phyloP scores from a whole-genome alignment of 2,797 vertebrate genomes.

The Pteropus rufus region DNA sequence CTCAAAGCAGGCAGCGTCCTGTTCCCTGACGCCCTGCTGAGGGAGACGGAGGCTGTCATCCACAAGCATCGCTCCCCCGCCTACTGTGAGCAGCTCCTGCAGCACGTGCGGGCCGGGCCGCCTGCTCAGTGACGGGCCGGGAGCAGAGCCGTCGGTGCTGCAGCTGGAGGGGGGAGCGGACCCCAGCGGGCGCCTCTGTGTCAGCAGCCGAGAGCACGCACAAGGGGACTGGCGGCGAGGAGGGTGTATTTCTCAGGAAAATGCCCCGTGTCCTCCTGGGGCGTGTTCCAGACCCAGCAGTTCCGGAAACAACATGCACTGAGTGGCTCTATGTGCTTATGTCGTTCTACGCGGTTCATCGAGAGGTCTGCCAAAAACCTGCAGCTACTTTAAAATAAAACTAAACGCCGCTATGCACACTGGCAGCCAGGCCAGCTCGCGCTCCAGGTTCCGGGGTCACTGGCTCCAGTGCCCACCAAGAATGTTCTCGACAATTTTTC shows the following conservation, averaged over 20 bases:
- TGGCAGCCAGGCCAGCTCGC: not conserved
- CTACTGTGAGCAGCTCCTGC: conserved; percentile 89
- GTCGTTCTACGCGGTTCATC: not conserved
- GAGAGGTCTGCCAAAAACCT: not conserved
- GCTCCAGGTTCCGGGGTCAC: not conserved
- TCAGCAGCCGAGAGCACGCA: rapidly evolving
- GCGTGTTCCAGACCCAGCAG: not conserved
- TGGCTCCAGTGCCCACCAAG: not conserved
- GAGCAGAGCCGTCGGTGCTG: not conserved
- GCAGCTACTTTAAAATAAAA: not conserved
- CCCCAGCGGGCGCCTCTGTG: not conserved
- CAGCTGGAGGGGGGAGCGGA: not conserved
- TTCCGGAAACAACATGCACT: not conserved
- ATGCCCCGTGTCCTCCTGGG: rapidly evolving
- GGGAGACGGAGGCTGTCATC: conserved; percentile 85
- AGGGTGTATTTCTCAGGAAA: not conserved
- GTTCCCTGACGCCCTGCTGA: conserved; percentile 85
- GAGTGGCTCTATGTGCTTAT: not conserved
- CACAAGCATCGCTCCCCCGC: conserved; percentile 87
- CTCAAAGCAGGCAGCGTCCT: conserved; percentile 88
- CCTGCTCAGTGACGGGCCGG: not conserved
- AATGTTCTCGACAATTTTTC: not conserved
- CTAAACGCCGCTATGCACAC: not conserved
- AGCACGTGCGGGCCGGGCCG: conserved; percentile 82
- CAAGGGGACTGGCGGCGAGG: not conserved